Percentiles rank a stretch among this genome's conserved stretches.
Evolutionary conservation across 2,888 invertebrate species (phyloP).

Genomic region (Yponomeuta sedellus): DNA sequence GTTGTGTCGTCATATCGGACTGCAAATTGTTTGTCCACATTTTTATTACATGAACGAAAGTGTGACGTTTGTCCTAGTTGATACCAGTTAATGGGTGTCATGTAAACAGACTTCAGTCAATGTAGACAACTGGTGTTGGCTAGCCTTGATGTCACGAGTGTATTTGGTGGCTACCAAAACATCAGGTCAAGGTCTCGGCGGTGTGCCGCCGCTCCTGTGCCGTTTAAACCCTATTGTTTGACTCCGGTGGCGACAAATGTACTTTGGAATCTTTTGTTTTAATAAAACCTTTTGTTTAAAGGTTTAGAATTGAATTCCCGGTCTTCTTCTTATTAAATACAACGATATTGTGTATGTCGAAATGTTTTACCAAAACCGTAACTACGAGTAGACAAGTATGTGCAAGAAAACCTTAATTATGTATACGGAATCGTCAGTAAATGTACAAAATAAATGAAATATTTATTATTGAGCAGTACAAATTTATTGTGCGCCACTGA

Average conservation of each 20-base stretch:
- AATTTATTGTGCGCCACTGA: neutral
- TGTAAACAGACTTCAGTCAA: neutral
- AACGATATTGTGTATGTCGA: neutral
- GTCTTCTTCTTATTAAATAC: neutral
- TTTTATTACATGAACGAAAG: neutral
- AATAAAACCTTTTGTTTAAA: neutral
- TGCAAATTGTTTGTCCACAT: constrained; percentile 2
- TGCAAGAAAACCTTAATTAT: too few relatives aligned
- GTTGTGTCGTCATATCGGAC: constrained; percentile 3
- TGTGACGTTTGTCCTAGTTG: neutral
- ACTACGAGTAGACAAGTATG: too few relatives aligned
- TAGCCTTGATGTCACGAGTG: neutral
- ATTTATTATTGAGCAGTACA: neutral
- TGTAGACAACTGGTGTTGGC: neutral
- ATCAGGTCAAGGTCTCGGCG: constrained; percentile 54
- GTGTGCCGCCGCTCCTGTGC: constrained; percentile 45
- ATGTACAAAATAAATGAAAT: neutral
- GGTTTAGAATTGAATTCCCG: neutral
- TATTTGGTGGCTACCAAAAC: neutral
- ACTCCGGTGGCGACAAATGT: neutral
- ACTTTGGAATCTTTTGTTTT: neutral
- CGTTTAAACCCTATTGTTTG: neutral
- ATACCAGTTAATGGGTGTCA: neutral
- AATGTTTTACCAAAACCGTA: too few relatives aligned
- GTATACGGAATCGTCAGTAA: too few relatives aligned